These are phyloP conservation scores for Danaus plexippus DNA, from an alignment of 1,140 invertebrate genomes.

Conservation along the genomic window DNA sequence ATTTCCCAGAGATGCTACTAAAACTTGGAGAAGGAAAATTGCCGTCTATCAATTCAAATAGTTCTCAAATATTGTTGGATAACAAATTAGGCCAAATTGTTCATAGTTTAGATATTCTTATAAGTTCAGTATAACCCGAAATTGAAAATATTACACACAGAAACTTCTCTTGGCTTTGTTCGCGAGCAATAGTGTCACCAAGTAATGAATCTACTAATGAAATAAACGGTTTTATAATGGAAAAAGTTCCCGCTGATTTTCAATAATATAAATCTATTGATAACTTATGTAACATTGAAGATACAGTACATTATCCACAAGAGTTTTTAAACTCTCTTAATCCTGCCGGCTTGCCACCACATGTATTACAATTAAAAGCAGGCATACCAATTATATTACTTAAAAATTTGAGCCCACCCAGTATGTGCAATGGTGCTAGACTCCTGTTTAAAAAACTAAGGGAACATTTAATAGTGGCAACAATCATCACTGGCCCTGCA, in stretches of 20 bases:
- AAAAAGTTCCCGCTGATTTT: constrained; percentile 5
- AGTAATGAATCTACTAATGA: constrained; percentile 17
- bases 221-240: constrained; percentile 17
- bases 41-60: constrained; percentile 25
- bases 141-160: constrained; percentile 11
- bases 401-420: constrained; percentile 17
- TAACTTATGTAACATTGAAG: constrained; percentile 10
- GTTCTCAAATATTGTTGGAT: constrained; percentile 26
- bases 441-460: constrained; percentile 11
- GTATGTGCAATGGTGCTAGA: constrained; percentile 15
- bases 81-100: constrained; percentile 23
- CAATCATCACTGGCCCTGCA: constrained; percentile 10
- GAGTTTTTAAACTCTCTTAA: constrained; percentile 32
- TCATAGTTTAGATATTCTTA: constrained; percentile 32
- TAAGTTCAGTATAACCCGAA: constrained; percentile 22
- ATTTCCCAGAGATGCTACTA: too few species aligned
- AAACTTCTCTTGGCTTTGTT: constrained; percentile 16
- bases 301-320: constrained; percentile 23
- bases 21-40: constrained; percentile 45
- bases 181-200: constrained; percentile 15
- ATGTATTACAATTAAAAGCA: too few species aligned
- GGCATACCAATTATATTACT: constrained; percentile 11
- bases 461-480: constrained; percentile 13
- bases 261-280: constrained; percentile 20
- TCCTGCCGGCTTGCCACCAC: constrained; percentile 8